Base-by-base conservation (phyloP, 2,113 vertebrate genomes). In the Oxygymnocypris stewartii region DNA sequence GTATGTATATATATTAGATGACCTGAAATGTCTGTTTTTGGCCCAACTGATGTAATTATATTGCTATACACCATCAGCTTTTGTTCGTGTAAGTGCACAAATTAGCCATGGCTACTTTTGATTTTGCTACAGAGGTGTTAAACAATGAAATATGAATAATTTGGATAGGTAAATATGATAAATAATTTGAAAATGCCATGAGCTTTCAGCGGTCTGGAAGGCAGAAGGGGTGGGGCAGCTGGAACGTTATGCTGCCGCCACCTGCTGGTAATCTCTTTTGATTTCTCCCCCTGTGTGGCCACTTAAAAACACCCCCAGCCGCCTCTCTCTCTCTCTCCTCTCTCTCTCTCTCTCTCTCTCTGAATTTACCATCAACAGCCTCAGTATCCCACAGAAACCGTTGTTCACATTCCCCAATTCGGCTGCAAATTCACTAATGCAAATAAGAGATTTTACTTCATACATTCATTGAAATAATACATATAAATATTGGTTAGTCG, bases 211-310 rank as follows among this genome's bases (percentile, higher is more conserved):
- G 84, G 87, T 80, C 61, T 79, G 85, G 59, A 88, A 84, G 89
- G 88, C 90, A 90, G 91, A 88, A 92, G 89, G 95, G 95, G 94
- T 95, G 95, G 94, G 94, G 94, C 94, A 88, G 87, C 92, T 93
- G 91, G 91, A 94, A 93, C 92, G 94, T 92, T 92, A 92, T 95
- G 93, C 89, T 96, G 95, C 94, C 94, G 95, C 95, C 95, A 95
- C 95, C 95, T 96, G 95, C 95, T 96, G 95, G 95, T 93, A 94
- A 91, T 93, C 90, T 93, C 94, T 94, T 95, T 95, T 95, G 94
- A 95, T 89, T 90, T 83, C 85, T 87, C 89, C 89, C 86, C 84
- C 88, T 86, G 79, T 87, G 87, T 91, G 91, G 90, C 92, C 92
- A 92, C 91, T 93, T 93, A 92, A 93, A 91, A 44, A 84, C 84